phyloP scores from a whole-genome alignment of 2,113 vertebrate species.

The Calypte anna region DNA sequence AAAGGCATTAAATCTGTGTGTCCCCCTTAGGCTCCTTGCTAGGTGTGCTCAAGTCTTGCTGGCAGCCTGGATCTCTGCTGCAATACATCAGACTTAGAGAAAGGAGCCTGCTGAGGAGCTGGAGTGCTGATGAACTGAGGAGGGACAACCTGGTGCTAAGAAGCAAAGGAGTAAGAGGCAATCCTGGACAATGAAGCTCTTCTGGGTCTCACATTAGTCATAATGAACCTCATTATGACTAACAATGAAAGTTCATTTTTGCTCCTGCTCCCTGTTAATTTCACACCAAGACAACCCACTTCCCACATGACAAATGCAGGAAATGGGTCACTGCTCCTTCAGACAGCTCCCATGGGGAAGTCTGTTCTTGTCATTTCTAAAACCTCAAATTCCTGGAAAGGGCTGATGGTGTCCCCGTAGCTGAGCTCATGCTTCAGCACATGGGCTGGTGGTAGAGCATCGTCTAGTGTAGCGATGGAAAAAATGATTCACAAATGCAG shows the following conservation, averaged over 20 bases:
- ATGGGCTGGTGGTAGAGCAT: not conserved
- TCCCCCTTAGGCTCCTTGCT: not conserved
- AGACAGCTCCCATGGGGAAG: not conserved
- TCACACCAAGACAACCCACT: not conserved
- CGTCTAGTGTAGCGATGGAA: not conserved
- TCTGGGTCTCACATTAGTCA: not conserved
- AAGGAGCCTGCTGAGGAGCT: not conserved
- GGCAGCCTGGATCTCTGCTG: not conserved
- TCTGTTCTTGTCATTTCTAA: not conserved
- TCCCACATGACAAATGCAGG: fast-evolving
- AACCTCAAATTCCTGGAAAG: not conserved
- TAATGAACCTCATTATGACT: not conserved
- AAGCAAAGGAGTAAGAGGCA: not conserved
- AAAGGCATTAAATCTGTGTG: not conserved
- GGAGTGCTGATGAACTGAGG: not conserved
- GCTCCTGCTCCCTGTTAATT: not conserved
- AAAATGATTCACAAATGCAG: not conserved
- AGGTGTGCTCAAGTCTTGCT: not conserved
- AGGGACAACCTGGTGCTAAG: not conserved
- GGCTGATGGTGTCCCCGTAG: not conserved
- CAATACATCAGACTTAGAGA: not conserved
- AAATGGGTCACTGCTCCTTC: not conserved
- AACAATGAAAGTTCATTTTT: not conserved
- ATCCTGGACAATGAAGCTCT: not conserved
- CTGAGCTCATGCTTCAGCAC: not conserved